Base-by-base conservation (phyloP, 53 echinoderm and acorn worm species). In the Luidia sarsii region DNA sequence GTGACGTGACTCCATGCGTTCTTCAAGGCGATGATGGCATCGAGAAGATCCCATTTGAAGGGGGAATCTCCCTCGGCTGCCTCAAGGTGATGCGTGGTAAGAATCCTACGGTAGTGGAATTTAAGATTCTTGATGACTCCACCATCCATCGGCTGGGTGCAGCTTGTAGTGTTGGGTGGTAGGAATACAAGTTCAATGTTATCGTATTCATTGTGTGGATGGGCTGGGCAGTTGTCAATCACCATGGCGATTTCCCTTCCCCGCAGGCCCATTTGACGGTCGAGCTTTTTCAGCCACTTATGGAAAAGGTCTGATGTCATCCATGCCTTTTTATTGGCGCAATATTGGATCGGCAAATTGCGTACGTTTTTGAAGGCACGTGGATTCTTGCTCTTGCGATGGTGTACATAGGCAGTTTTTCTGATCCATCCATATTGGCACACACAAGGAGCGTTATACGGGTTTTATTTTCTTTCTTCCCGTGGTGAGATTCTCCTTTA, bases 341-440 rank as follows among this genome's bases (percentile, higher is more conserved):
- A 10, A 18, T 68, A 80, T 5, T 32, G 13, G 22, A 85, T 51
- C 7, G 87, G 80, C 24, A 54, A 43, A 11, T 53, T 8, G 2
- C 51, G 4, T 20, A 84, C 72, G 33, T 84, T 23, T 29, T 38
- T 37, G 39, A 75, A 59, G 3, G 37, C 23, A 7, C 28, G 18
- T 13, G 39, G 39, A 23, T 75, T 56, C 28, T 41, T 27, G 11
- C 37, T 33, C 43, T 75, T 75, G 39, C 39, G 25, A 75, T 75
- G 23, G 32, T 59, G n/a, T n/a, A n/a, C n/a, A n/a, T n/a, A n/a
- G n/a, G n/a, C n/a, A 75, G 38, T 28, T 75, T 75, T 3, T 75
- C 82, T 14, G 62, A 70, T 14, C 82, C 88, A 53, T 81, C 82
- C 88, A 87, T 87, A 54, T 87, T 72, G n/a, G 73, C 72, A 27